Evolutionary conservation across 2,888 invertebrate species (phyloP), one percentile per base, ranked within the genome.

Genomic region (Siphlonurus alternatus): DNA sequence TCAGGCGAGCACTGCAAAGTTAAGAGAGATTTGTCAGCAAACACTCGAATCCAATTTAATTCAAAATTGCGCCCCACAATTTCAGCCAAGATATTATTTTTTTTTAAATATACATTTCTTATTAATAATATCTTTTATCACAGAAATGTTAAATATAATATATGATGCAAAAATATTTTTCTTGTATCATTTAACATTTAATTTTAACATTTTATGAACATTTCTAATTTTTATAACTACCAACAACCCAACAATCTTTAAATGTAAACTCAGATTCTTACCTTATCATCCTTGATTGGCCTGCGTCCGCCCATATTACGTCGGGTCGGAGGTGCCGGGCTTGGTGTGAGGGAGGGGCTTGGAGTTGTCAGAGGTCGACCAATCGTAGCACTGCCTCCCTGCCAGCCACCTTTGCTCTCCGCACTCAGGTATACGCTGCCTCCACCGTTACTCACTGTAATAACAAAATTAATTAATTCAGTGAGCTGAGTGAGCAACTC

Each of bases 291-390:
- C 73, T 87, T 86, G 66, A 81, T 82, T 19, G 93, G 92, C 69
- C 91, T 81, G 10, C 92, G 80, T 63, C 93, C 93, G 65, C 93
- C 93, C 83, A 88, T 88, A 75, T 89, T 91, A 71, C 88, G 83
- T 65, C 87, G 76, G 71, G 78, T 25, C 59, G 65, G 23, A 64
- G 65, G 54, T 18, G 65, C 76, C 18, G 25, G 61, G 25, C 56
- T 56, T 10, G 7, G 5, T n/a, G 19, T 56, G 56, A 56, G 56
- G n/a, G 56, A 5, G n/a, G 56, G 38, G 23, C 61, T 61, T 79
- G 79, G 77, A 79, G 79, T 76, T 79, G 79, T 76, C 79, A 79
- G 68, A 78, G 79, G 75, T 78, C 77, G 75, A 74, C 74, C 72
- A 75, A 71, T 66, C 65, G 78, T 69, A 59, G 80, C 70, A 53